These are phyloP conservation scores for Ctena decussata DNA, from an alignment of 2,888 invertebrate genomes.

Conservation along the genomic window DNA sequence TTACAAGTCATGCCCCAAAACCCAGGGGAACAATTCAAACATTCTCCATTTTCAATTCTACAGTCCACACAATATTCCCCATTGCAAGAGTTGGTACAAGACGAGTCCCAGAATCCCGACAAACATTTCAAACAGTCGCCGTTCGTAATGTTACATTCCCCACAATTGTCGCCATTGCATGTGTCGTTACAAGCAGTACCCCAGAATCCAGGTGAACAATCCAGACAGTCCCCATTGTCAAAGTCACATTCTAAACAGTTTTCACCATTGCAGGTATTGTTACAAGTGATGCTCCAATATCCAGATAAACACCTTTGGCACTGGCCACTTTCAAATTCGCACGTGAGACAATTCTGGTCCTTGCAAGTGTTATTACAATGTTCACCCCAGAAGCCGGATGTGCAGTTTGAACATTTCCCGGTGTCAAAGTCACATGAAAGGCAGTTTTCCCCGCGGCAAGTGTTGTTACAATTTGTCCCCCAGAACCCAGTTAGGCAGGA, in stretches of 20 bases:
- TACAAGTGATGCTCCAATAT: conserved; percentile 13
- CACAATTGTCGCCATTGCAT: background rate
- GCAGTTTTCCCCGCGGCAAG: conserved; percentile 30
- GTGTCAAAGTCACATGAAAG: conserved; percentile 20
- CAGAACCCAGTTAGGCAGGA: conserved; percentile 16
- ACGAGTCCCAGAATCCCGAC: conserved; percentile 7
- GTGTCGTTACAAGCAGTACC: background rate
- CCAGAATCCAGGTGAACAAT: conserved; percentile 13
- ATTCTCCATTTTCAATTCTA: conserved; percentile 15
- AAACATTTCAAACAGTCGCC: background rate
- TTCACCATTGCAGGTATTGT: background rate
- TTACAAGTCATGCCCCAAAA: conserved; percentile 35
- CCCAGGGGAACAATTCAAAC: conserved; percentile 19
- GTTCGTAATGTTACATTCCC: background rate
- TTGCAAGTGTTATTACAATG: background rate
- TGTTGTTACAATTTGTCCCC: conserved; percentile 33
- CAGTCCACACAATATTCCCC: conserved; percentile 28
- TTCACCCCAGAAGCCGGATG: conserved; percentile 1
- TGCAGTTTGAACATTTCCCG: conserved; percentile 33
- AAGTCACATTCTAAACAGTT: background rate
- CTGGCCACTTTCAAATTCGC: background rate
- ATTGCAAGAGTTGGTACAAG: background rate
- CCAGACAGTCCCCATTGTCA: conserved; percentile 6
- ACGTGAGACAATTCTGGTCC: background rate
- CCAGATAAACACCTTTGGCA: conserved; percentile 24